Percentiles rank a stretch among this genome's conserved stretches.
Conservation (phyloP, 2,113 vertebrate species). For the Callorhinus ursinus region DNA sequence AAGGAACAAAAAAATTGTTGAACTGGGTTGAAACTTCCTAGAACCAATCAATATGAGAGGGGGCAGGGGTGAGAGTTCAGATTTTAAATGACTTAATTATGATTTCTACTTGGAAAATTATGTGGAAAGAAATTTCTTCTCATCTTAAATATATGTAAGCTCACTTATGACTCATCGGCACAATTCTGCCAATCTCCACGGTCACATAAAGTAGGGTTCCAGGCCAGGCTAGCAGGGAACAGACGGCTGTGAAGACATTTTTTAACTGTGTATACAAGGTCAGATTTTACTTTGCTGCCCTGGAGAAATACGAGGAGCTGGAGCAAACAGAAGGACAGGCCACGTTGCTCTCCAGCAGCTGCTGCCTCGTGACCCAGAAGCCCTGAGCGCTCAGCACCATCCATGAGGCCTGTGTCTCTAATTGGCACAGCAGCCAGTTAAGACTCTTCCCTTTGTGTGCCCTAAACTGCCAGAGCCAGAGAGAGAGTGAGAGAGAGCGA, state of each 20-base stretch:
- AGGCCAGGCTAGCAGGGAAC: neutral
- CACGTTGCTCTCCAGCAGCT: neutral
- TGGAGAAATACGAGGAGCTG: slow-evolving; percentile 52
- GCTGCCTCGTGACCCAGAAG: slow-evolving; percentile 48
- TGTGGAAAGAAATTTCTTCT: neutral
- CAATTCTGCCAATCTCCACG: neutral
- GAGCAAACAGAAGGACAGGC: neutral
- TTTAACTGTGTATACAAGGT: slow-evolving; percentile 24
- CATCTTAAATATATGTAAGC: neutral
- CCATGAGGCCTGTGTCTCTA: slow-evolving; percentile 52
- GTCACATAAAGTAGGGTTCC: slow-evolving; percentile 3
- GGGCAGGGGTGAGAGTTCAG: neutral
- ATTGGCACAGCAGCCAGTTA: slow-evolving; percentile 34
- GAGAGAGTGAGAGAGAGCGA: neutral
- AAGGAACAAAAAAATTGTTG: slow-evolving; percentile 63
- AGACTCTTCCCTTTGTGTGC: neutral
- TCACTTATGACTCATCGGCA: neutral
- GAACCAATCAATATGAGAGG: slow-evolving; percentile 11
- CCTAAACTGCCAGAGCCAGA: neutral
- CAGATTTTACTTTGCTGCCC: slow-evolving; percentile 34
- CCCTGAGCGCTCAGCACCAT: slow-evolving; percentile 9
- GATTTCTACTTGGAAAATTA: slow-evolving; percentile 46
- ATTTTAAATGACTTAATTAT: slow-evolving; percentile 33
- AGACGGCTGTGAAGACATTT: neutral
- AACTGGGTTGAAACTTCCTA: slow-evolving; percentile 46